phyloP scores from a whole-genome alignment of 2,113 vertebrate genomes.

The Strigops habroptila region DNA sequence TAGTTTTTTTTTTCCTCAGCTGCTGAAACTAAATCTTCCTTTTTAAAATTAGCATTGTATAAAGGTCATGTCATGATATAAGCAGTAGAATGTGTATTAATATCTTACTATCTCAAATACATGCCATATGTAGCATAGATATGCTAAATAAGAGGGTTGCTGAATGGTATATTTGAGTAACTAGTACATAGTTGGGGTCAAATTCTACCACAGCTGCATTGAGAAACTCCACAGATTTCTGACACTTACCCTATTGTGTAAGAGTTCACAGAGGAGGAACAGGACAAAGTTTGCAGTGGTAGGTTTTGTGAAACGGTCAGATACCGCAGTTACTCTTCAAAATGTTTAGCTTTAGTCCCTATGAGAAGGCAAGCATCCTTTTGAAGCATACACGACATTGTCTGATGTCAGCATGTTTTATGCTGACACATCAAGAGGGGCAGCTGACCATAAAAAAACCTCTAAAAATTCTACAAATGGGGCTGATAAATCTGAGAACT shows the following conservation, averaged over 20 bases:
- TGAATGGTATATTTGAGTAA: background rate
- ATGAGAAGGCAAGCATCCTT: background rate
- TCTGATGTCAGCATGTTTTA: background rate
- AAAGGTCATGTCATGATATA: background rate
- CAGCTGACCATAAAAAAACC: background rate
- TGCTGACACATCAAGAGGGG: background rate
- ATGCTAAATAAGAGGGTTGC: background rate
- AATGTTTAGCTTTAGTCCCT: background rate
- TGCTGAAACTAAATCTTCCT: constrained; percentile 35
- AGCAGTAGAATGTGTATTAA: background rate
- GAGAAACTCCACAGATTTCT: background rate
- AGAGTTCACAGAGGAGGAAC: background rate
- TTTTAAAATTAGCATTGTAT: constrained; percentile 8
- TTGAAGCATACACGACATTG: background rate
- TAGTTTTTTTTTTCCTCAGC: constrained; percentile 3
- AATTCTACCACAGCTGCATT: background rate
- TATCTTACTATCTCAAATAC: background rate
- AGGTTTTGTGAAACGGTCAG: background rate
- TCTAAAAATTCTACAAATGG: background rate
- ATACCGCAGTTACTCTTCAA: background rate
- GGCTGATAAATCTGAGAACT: background rate
- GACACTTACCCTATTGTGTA: background rate
- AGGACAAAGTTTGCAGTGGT: background rate
- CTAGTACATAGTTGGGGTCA: background rate
- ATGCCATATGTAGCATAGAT: background rate